These are phyloP conservation scores for Lucinisca nassula DNA, from an alignment of 2,888 invertebrate species.

Conservation along the genomic window DNA sequence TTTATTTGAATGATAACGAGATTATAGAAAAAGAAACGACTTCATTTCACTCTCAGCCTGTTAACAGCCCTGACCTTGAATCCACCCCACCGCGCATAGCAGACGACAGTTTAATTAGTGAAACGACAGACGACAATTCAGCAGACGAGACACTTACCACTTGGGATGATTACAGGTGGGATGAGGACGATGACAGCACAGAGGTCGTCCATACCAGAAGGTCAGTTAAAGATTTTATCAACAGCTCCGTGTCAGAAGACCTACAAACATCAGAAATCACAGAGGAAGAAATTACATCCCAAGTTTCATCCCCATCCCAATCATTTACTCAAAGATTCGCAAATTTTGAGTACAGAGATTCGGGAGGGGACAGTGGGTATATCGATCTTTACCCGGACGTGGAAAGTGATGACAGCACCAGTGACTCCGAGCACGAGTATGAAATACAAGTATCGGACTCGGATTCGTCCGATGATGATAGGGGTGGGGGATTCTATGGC, in stretches of 20 bases:
- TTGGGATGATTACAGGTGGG: constrained; percentile 75
- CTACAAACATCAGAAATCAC: neutral
- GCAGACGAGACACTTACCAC: constrained; percentile 65
- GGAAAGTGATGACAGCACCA: constrained; percentile 50
- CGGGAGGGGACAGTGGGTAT: constrained; percentile 68
- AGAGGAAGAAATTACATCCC: neutral
- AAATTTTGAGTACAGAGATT: constrained; percentile 73
- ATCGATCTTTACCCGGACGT: constrained; percentile 66
- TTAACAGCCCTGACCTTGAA: constrained; percentile 16
- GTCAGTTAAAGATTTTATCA: constrained; percentile 67
- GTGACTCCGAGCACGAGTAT: constrained; percentile 69
- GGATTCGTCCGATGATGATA: constrained; percentile 58
- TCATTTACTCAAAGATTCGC: constrained; percentile 67
- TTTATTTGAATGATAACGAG: constrained; percentile 12
- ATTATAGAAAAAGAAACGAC: neutral
- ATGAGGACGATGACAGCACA: constrained; percentile 73
- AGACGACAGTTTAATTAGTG: neutral
- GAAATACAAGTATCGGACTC: constrained; percentile 78
- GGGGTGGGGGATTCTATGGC: constrained; percentile 58
- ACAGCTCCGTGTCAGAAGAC: neutral
- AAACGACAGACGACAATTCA: constrained; percentile 37
- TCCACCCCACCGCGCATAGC: neutral
- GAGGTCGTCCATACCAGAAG: constrained; percentile 69
- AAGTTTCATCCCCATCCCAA: neutral
- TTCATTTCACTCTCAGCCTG: neutral